Evolutionary conservation across 2,888 invertebrate species (phyloP), one percentile per base, ranked within the genome.

Genomic region (Mimas tiliae): DNA sequence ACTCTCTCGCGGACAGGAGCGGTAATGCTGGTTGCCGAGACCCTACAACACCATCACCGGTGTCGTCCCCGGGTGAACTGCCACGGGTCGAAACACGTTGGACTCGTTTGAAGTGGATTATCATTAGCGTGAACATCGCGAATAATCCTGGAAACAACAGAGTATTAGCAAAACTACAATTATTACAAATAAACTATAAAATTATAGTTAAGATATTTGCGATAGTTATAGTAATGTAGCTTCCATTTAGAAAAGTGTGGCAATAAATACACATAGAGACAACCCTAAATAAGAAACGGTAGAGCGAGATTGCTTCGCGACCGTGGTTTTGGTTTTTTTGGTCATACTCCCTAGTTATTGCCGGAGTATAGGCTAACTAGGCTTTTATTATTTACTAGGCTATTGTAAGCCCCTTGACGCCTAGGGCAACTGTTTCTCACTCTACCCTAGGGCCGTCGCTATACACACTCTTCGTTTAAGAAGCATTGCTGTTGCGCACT

Each of bases 81-180:
- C 95, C 94, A 33, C 96, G 95, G 6, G 94, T 81, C 33, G 95
- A 94, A 2, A 95, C 95, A 52, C 95, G 95, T 86, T 96, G 97
- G 69, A 96, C 95, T 38, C 98, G 95, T 86, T 98, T 98, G 91
- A 97, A 97, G 91, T 98, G 98, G 84, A 98, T 98, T 85, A 98
- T 98, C 93, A 97, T 96, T 69, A 98, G 94, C 0, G 98, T 97
- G 91, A 98, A 98, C 74, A 98, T 95, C 33, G 98, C 97, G 89
- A 98, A 98, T 1, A 97, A 95, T 48, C 98, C 98, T 98, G 94
- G 27, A 27, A 27, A 27, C 27, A 91, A 90, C 67, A 70, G 72
- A 50, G 42, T 42, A 42, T 42, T 7, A 42, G 14, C 45, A 38
- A 38, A 38, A 7, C 38, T 38, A 38, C 38, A 6, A 27, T 3